phyloP scores from a whole-genome alignment of 2,113 vertebrate genomes.

The Oceanites oceanicus region DNA sequence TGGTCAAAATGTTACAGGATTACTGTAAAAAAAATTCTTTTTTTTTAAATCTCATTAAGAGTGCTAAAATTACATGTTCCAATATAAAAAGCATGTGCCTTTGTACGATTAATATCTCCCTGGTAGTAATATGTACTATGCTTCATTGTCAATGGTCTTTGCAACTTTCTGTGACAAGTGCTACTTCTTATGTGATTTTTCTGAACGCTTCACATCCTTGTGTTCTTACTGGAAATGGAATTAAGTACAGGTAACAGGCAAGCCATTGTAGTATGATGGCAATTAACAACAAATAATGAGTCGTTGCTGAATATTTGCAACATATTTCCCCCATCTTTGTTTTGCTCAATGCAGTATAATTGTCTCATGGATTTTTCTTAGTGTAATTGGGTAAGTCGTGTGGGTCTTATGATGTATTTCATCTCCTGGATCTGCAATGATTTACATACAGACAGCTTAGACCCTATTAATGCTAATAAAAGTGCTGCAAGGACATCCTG shows the following conservation, averaged over 20 bases:
- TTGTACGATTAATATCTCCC: not conserved
- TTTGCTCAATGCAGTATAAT: not conserved
- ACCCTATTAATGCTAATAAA: slow-evolving; percentile 22
- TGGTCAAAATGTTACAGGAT: slow-evolving; percentile 48
- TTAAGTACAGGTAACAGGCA: not conserved
- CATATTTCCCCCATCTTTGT: not conserved
- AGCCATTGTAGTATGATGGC: not conserved
- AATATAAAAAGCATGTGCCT: not conserved
- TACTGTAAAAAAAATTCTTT: not conserved
- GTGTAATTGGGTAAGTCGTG: not conserved
- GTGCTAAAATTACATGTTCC: slow-evolving; percentile 20
- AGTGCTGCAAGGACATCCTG: slow-evolving; percentile 21
- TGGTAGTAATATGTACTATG: not conserved
- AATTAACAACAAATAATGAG: not conserved
- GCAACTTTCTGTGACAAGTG: not conserved
- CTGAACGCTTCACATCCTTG: not conserved
- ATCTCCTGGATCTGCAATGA: slow-evolving; percentile 34
- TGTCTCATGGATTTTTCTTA: not conserved
- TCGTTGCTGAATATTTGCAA: not conserved
- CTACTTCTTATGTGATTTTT: not conserved
- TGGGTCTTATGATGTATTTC: not conserved
- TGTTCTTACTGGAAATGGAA: not conserved
- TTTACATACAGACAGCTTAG: slow-evolving; percentile 58
- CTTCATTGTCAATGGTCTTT: not conserved
- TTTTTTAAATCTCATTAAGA: slow-evolving; percentile 17